Conservation (phyloP, 2,113 vertebrate species). For the Amphilophus citrinellus region DNA sequence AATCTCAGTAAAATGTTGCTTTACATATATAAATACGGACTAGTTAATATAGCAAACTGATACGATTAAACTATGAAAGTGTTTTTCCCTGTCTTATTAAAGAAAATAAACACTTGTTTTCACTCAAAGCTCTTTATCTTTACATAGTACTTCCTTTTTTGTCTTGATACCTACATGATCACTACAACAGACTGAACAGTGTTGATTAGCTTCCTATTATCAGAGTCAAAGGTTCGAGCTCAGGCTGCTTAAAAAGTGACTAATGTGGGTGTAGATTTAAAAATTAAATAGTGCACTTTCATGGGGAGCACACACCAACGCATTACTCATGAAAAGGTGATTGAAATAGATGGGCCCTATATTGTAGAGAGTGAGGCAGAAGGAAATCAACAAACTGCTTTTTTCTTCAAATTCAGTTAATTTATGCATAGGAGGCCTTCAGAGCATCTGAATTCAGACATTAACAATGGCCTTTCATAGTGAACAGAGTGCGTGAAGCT, state of each 20-base stretch:
- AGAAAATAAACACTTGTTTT: background rate
- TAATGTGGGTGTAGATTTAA: background rate
- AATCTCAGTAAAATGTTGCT: background rate
- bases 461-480: slow-evolving; percentile 76
- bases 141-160: background rate
- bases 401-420: slow-evolving; percentile 50
- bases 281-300: background rate
- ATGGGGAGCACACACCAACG: background rate
- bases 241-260: background rate
- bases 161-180: background rate
- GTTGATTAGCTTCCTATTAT: background rate
- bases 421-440: slow-evolving; percentile 68
- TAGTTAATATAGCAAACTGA: background rate
- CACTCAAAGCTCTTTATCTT: background rate
- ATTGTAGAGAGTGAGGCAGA: background rate
- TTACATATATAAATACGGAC: slow-evolving; percentile 28
- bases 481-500: slow-evolving; percentile 68
- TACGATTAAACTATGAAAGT: slow-evolving; percentile 17
- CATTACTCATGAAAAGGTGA: slow-evolving; percentile 2
- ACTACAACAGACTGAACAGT: background rate
- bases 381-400: slow-evolving; percentile 15
- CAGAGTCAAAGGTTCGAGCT: background rate
- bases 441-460: slow-evolving; percentile 64
- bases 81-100: slow-evolving; percentile 1
- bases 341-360: background rate